These are phyloP conservation scores for Neofelis nebulosa DNA, from an alignment of 2,113 vertebrate species.

Conservation along the genomic window DNA sequence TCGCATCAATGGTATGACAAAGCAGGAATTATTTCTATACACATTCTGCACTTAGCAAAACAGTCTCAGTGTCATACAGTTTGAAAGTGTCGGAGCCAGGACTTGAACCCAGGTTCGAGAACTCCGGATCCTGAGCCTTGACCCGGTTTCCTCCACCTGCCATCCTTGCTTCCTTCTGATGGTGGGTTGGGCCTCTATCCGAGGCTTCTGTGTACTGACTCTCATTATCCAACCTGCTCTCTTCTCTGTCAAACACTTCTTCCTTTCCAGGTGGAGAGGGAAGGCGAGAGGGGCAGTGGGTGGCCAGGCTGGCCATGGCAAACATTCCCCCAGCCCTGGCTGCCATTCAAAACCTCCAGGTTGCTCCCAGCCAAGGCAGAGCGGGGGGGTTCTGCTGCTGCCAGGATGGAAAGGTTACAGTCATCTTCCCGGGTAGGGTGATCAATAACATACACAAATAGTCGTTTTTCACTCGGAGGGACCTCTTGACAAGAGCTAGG, in stretches of 20 bases:
- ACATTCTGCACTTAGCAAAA: neutral
- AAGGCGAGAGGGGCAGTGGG: neutral
- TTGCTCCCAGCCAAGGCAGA: neutral
- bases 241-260: neutral
- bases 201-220: rapidly evolving
- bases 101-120: neutral
- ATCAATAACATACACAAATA: slow-evolving; percentile 37
- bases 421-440: neutral
- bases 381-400: neutral
- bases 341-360: neutral
- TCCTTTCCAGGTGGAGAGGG: neutral
- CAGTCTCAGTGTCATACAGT: neutral
- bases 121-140: neutral
- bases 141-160: neutral
- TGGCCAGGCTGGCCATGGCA: neutral
- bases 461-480: neutral
- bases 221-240: neutral
- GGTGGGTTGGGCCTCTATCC: rapidly evolving
- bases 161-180: rapidly evolving
- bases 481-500: neutral
- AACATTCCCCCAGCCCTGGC: neutral
- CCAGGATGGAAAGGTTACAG: slow-evolving; percentile 46
- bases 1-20: neutral
- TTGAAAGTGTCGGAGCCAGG: neutral
- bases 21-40: neutral